Base-by-base conservation (phyloP, 2,113 vertebrate genomes). In the Silurus meridionalis region DNA sequence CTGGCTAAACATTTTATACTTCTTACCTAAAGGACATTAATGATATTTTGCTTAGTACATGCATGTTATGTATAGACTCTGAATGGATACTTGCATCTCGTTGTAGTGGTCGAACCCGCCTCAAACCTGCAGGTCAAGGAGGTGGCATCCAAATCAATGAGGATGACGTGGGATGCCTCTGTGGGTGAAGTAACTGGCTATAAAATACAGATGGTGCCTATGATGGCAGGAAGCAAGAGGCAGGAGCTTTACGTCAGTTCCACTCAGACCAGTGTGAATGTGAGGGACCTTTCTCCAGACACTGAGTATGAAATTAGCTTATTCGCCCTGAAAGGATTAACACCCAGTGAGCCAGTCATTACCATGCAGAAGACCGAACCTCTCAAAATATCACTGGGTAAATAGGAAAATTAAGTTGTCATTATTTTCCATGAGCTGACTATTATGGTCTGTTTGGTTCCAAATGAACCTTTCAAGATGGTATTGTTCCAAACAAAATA, bases 271-370 rank as follows among this genome's bases (percentile, higher is more conserved):
- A 94, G 91, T 0, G 94, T 96, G 58, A 95, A 94, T 71, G 94
- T 97, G 63, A 94, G 95, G 57, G 96, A 98, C 87, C 96, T 99
- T 55, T 95, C 94, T 75, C 94, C 98, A 15, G 96, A 99, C 86
- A 98, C 96, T 0, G 93, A 96, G 74, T 99, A 99, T 88, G 95
- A 98, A 91, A 96, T 99, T 86, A 96, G 93, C 28, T 89, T 99
- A 84, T 97, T 94, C 48, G 96, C 97, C 63, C 94, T 99, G 93
- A 97, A 93, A 87, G 97, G 96, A 57, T 90, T 98, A 88, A 95
- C 92, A 10, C 93, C 97, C 86, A 99, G 98, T 75, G 97, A 98
- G 75, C 94, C 97, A 0, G 15, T 96, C 90, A 91, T 85, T 0
- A 86, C 93, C 86, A 94, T 97, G 96, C 95, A 97, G 91, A 98